phyloP scores from a whole-genome alignment of 1,140 invertebrate species.

The Aphidius gifuensis region DNA sequence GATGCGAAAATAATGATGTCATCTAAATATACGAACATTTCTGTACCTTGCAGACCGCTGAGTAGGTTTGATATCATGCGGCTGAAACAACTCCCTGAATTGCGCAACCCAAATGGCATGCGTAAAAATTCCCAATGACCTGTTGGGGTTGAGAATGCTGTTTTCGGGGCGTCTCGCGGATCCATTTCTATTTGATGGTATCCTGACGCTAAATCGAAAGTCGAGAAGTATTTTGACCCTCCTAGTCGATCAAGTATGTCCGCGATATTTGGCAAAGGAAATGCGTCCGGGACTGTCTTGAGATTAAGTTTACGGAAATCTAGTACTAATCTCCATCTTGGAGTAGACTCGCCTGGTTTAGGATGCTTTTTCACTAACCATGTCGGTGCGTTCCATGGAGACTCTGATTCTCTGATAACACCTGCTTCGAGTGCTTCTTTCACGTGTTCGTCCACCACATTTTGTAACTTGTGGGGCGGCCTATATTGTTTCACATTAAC shows the following conservation, averaged over 20 bases:
- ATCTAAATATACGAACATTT: too few relatives aligned
- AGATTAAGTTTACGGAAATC: conserved; percentile 44
- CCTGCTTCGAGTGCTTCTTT: neutral
- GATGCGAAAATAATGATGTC: too few relatives aligned
- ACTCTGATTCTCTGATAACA: conserved; percentile 28
- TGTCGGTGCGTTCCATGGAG: conserved; percentile 47
- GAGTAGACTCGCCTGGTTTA: conserved; percentile 28
- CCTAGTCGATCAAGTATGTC: conserved; percentile 41
- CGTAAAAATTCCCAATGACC: conserved; percentile 41
- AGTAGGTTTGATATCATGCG: conserved; percentile 8
- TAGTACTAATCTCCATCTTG: conserved; percentile 40
- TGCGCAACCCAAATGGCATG: conserved; percentile 20
- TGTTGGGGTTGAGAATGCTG: conserved; percentile 42
- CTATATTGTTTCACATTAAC: too few relatives aligned
- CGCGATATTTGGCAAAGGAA: conserved; percentile 56
- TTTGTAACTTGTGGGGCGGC: too few relatives aligned
- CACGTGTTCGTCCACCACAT: too few relatives aligned
- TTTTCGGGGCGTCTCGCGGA: conserved; percentile 43
- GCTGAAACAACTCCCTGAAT: too few relatives aligned
- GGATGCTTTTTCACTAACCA: conserved; percentile 35
- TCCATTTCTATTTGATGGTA: too few relatives aligned
- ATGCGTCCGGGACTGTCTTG: conserved; percentile 40
- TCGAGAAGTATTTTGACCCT: conserved; percentile 45
- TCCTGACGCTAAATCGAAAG: conserved; percentile 51
- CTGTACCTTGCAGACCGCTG: conserved; percentile 1